Evolutionary conservation across 2,888 invertebrate species (phyloP).

Genomic region (Aphelenchoides bicaudatus): DNA sequence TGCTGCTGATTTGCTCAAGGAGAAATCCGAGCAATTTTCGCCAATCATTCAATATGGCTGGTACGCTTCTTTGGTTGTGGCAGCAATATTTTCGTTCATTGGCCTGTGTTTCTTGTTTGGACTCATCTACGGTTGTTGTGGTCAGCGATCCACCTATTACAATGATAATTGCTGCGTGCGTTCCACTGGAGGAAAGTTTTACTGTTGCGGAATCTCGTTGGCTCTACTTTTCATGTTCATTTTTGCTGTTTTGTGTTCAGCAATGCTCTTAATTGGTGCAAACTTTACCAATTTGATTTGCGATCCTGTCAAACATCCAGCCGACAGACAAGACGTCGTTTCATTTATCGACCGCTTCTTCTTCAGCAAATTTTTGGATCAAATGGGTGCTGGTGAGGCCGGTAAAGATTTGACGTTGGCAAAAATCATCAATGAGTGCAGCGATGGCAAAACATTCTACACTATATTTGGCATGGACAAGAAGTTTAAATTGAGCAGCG

Average conservation of each 20-base stretch:
- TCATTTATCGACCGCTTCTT: constrained; percentile 52
- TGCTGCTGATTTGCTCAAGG: not conserved
- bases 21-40: not conserved
- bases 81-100: constrained; percentile 61
- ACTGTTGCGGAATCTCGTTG: constrained; percentile 55
- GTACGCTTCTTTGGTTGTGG: constrained; percentile 62
- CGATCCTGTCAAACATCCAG: constrained; percentile 50
- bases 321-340: constrained; percentile 45
- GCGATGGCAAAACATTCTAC: constrained; percentile 52
- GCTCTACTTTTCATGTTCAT: constrained; percentile 41
- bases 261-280: constrained; percentile 46
- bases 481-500: constrained; percentile 35
- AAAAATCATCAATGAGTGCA: constrained; percentile 39
- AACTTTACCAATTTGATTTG: constrained; percentile 52
- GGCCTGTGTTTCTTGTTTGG: constrained; percentile 62
- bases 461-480: constrained; percentile 52
- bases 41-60: constrained; percentile 46
- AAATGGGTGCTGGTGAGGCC: constrained; percentile 11
- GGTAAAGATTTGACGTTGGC: constrained; percentile 42
- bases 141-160: constrained; percentile 62
- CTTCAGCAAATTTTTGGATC: constrained; percentile 35
- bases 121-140: constrained; percentile 63
- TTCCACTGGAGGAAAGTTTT: constrained; percentile 62
- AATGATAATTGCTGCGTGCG: constrained; percentile 63
- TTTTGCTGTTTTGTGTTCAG: constrained; percentile 43